phyloP scores from a whole-genome alignment of 2,888 invertebrate species.

The Hydrotaea cyrtoneurina region DNA sequence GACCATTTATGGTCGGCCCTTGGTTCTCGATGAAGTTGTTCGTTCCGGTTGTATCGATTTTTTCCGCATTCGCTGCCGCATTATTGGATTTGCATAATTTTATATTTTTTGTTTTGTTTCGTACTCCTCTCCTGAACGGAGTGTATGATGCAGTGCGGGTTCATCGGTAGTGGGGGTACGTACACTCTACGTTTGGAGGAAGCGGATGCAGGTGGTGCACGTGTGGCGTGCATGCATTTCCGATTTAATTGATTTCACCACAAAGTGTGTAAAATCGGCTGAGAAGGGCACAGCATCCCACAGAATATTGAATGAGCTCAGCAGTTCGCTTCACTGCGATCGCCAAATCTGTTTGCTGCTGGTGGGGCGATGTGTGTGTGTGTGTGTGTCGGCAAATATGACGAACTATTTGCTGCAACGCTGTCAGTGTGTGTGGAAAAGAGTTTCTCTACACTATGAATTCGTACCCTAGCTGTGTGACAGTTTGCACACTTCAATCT shows the following conservation, averaged over 20 bases:
- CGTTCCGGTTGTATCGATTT: background rate
- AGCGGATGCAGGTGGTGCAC: constrained; percentile 64
- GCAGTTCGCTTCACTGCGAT: no score
- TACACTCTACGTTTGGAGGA: constrained; percentile 35
- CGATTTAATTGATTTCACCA: constrained; percentile 77
- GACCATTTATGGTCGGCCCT: background rate
- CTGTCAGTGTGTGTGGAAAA: constrained; percentile 38
- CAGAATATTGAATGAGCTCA: constrained; percentile 53
- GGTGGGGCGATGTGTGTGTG: background rate
- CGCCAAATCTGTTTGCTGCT: constrained; percentile 8
- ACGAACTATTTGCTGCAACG: constrained; percentile 57
- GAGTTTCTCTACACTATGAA: no score
- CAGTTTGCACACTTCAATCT: no score
- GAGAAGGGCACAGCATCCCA: constrained; percentile 69
- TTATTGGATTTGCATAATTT: constrained; percentile 19
- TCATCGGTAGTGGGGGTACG: background rate
- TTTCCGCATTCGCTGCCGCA: constrained; percentile 41
- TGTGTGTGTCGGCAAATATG: constrained; percentile 47
- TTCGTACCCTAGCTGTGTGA: no score
- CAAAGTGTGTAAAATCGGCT: constrained; percentile 75
- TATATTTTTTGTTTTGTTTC: background rate
- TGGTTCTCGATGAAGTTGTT: background rate
- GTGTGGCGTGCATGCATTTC: constrained; percentile 74
- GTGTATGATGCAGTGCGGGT: background rate
- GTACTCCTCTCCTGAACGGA: no score